phyloP scores from a whole-genome alignment of 2,888 invertebrate genomes.

The Scaeva pyrastri region DNA sequence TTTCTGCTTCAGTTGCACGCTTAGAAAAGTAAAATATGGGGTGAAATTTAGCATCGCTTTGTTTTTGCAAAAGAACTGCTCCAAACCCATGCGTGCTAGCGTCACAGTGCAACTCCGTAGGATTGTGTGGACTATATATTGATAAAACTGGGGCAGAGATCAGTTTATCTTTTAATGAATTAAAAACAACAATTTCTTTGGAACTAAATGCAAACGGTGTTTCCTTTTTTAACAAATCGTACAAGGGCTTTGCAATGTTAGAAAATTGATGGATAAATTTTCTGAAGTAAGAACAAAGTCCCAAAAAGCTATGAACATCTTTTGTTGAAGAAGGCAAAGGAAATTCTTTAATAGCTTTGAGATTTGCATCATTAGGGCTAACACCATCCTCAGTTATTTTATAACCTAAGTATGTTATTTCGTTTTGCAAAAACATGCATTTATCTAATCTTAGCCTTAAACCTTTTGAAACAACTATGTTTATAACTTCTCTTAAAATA shows the following conservation, averaged over 20 bases:
- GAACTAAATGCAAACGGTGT: constrained; percentile 20
- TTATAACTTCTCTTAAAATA: constrained; percentile 2
- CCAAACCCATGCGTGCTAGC: too few species aligned
- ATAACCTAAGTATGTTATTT: constrained; percentile 42
- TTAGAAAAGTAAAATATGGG: constrained; percentile 78
- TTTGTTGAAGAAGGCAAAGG: too few species aligned
- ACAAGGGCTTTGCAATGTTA: constrained; percentile 78
- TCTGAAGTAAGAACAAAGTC: too few species aligned
- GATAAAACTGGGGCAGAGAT: too few species aligned
- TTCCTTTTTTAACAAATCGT: constrained; percentile 74
- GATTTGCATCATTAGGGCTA: constrained; percentile 35
- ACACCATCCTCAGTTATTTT: constrained; percentile 14
- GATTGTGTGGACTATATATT: too few species aligned
- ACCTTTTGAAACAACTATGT: constrained; percentile 1
- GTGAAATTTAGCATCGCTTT: constrained; percentile 54
- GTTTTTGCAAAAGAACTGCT: too few species aligned
- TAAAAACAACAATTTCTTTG: constrained; percentile 34
- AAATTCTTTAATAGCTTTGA: not conserved
- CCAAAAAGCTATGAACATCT: too few species aligned
- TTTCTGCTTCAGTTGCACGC: constrained; percentile 76
- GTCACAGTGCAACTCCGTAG: too few species aligned
- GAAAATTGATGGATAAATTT: constrained; percentile 45
- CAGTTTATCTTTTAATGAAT: constrained; percentile 45
- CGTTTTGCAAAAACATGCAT: constrained; percentile 1
- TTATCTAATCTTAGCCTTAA: constrained; percentile 22